Evolutionary conservation across 2,113 vertebrate species (phyloP), one percentile per base, ranked within the genome.

Genomic region (Formicarius rufipectus): DNA sequence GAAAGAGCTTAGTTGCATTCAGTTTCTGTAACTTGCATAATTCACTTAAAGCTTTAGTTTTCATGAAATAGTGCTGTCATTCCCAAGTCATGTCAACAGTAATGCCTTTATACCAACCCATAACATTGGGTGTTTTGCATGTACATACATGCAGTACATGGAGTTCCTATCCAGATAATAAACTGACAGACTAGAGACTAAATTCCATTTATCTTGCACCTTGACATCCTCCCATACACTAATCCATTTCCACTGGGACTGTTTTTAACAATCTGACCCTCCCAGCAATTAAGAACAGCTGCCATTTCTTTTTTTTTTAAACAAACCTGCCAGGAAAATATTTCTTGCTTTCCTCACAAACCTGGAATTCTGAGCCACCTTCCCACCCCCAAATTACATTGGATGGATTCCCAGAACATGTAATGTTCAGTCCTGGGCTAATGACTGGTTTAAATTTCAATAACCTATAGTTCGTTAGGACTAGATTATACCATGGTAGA

Each of bases 341-440:
- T 97, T 96, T 97, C 94, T 97, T 97, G 83, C 95, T 96, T 96
- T 94, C 92, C 94, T 97, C 95, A 95, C 89, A 92, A 96, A 93
- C 4, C 67, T 96, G 96, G 95, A 96, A 96, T 96, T 94, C 84
- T 82, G 84, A 95, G 84, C 84, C 58, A 85, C 96, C 93, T 92
- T 96, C 89, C 90, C 94, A 96, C 90, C 92, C 93, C 81, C 53
- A 96, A 96, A 96, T 97, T 97, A 94, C 90, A 85, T 87, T 97
- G 95, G 96, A 95, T 58, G 83, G 71, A 68, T 93, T 96, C 96
- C 93, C 96, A 89, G 86, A 77, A 92, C 71, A 80, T 95, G 89
- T 95, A 96, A 95, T 89, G 58, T 89, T 96, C 89, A 89, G 90
- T 91, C 53, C 58, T 91, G 50, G 72, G 47, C 82, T 96, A 97